phyloP scores from a whole-genome alignment of 2,797 vertebrate species.

The Zenarchopterus dispar region DNA sequence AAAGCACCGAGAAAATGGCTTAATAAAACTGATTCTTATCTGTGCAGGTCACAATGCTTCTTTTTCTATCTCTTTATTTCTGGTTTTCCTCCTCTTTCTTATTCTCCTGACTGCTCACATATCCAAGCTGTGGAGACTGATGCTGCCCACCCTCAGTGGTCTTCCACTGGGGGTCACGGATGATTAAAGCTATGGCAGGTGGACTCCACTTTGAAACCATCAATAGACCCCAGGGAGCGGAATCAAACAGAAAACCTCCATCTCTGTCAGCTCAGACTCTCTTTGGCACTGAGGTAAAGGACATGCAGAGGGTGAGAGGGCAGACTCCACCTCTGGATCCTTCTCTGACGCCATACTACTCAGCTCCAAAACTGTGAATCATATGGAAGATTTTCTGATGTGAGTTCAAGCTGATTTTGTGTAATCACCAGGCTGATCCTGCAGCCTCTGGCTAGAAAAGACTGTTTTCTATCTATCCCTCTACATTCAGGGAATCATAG shows the following conservation, averaged over 20 bases:
- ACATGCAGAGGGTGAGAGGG: constrained; percentile 59
- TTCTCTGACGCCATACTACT: constrained; percentile 4
- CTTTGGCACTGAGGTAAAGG: constrained; percentile 49
- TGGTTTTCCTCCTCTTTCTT: constrained; percentile 9
- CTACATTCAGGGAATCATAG: no score
- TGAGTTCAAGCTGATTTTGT: constrained; percentile 64
- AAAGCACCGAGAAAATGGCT: constrained; percentile 18
- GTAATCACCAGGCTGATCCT: constrained; percentile 25
- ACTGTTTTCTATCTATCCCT: no score
- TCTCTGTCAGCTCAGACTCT: constrained; percentile 62
- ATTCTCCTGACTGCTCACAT: constrained; percentile 36
- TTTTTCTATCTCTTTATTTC: constrained; percentile 36
- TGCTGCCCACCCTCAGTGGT: constrained; percentile 47
- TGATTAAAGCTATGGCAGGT: constrained; percentile 85
- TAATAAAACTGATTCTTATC: constrained; percentile 8
- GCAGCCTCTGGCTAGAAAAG: no score
- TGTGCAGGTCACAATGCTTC: constrained; percentile 39
- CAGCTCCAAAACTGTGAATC: constrained; percentile 17
- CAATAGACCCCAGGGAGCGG: constrained; percentile 73
- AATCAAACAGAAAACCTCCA: constrained; percentile 77
- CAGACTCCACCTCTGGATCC: constrained; percentile 51
- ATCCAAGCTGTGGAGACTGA: constrained; percentile 32
- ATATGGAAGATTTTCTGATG: constrained; percentile 57
- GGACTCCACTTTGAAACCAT: constrained; percentile 83
- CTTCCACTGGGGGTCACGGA: constrained; percentile 68